These are phyloP conservation scores for Tupiocoris notatus DNA, from an alignment of 2,888 invertebrate species.

Conservation along the genomic window DNA sequence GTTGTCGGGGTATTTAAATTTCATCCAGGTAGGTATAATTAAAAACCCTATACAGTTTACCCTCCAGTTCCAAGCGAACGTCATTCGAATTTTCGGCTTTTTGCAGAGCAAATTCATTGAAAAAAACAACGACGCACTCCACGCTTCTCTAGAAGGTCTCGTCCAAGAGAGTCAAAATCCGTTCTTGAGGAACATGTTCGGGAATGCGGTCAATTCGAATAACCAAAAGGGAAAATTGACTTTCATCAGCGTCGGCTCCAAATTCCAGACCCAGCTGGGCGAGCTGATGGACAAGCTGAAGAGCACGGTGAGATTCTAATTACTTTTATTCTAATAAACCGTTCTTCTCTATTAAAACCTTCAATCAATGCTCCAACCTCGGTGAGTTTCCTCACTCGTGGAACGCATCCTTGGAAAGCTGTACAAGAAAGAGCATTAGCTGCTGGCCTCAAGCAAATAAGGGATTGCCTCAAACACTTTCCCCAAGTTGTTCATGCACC, in stretches of 20 bases:
- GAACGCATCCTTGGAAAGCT: too few species aligned
- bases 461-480: too few species aligned
- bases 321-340: neutral
- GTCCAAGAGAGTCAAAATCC: slow-evolving; percentile 85
- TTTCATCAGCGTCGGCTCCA: slow-evolving; percentile 93
- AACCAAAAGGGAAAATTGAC: slow-evolving; percentile 75
- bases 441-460: too few species aligned
- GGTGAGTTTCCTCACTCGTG: too few species aligned
- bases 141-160: slow-evolving; percentile 88
- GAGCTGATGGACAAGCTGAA: slow-evolving; percentile 91
- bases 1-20: too few species aligned
- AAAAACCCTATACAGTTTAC: too few species aligned
- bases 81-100: too few species aligned
- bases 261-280: slow-evolving; percentile 88
- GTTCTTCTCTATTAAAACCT: neutral
- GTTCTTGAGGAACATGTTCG: slow-evolving; percentile 78
- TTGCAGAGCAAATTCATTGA: slow-evolving; percentile 93
- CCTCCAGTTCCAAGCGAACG: too few species aligned
- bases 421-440: too few species aligned
- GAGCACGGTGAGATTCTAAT: slow-evolving; percentile 69
- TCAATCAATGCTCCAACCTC: neutral
- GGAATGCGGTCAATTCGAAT: slow-evolving; percentile 60
- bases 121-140: slow-evolving; percentile 97
- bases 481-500: too few species aligned
- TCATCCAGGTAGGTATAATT: too few species aligned